Percentiles rank a stretch among this genome's conserved stretches.
phyloP scores from a whole-genome alignment of 37 sponge, comb jelly and placozoan genomes.

The Lycopodina hypogea region DNA sequence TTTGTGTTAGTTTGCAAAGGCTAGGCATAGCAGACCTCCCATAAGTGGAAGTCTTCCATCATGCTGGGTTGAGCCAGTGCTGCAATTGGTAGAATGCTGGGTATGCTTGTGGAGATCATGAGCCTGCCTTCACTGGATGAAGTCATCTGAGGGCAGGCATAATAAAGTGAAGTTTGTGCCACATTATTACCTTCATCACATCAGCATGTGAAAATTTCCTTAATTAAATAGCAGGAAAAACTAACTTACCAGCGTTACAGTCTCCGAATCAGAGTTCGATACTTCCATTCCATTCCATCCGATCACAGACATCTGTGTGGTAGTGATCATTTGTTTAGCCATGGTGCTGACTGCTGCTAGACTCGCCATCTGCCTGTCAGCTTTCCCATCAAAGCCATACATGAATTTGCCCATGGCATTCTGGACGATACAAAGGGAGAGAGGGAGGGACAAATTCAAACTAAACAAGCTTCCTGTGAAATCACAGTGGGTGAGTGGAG shows the following conservation, averaged over 20 bases:
- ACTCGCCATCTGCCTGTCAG: constrained; percentile 15
- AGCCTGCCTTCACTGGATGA: constrained; percentile 3
- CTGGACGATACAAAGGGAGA: not conserved
- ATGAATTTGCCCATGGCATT: not conserved
- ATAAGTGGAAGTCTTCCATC: constrained; percentile 2
- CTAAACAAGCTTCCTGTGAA: too few relatives aligned
- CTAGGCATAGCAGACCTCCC: constrained; percentile 71
- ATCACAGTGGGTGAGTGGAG: too few relatives aligned
- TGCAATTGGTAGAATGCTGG: constrained; percentile 37
- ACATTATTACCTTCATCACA: not conserved
- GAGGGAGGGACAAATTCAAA: not conserved
- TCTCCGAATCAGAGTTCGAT: not conserved
- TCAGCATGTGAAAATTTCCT: not conserved
- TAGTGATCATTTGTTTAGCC: constrained; percentile 23
- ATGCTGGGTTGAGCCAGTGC: constrained; percentile 19
- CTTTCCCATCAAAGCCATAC: constrained; percentile 19
- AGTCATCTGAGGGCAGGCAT: not conserved
- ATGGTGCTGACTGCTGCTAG: constrained; percentile 19
- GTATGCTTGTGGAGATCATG: constrained; percentile 30
- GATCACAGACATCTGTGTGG: constrained; percentile 12
- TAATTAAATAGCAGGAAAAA: not conserved
- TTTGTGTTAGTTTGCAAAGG: too few relatives aligned
- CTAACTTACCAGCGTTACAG: not conserved
- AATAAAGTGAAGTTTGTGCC: too few relatives aligned
- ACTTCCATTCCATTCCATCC: constrained; percentile 50